Percentiles rank a stretch among this genome's conserved stretches.
phyloP scores from a whole-genome alignment of 2,797 vertebrate genomes.

The Rhadinocentrus ornatus region DNA sequence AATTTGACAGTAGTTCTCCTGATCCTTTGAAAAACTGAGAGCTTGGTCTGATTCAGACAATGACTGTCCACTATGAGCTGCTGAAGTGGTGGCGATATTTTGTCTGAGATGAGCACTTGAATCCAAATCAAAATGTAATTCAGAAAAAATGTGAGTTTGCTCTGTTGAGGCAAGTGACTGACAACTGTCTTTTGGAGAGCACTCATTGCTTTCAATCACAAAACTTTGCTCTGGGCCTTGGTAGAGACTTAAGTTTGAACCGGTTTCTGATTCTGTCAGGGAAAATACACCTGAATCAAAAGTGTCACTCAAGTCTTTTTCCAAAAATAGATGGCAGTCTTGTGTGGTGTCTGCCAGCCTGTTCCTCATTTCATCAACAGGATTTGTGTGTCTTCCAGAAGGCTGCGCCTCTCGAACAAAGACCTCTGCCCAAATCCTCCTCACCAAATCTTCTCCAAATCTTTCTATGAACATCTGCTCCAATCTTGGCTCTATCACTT shows the following conservation, averaged over 20 bases:
- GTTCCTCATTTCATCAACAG: constrained; percentile 30
- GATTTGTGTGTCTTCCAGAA: constrained; percentile 14
- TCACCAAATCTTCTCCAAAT: constrained; percentile 65
- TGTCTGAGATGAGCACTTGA: constrained; percentile 29
- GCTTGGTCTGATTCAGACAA: constrained; percentile 22
- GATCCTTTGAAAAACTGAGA: constrained; percentile 26
- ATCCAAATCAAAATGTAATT: constrained; percentile 27
- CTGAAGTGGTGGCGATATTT: constrained; percentile 14
- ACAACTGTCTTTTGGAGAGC: constrained; percentile 8
- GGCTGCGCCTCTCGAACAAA: constrained; percentile 35
- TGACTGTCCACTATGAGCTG: constrained; percentile 4
- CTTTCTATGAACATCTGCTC: constrained; percentile 49
- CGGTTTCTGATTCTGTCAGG: constrained; percentile 35
- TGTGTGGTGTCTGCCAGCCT: constrained; percentile 5
- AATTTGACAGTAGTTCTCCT: constrained; percentile 44
- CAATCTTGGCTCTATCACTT: constrained; percentile 39
- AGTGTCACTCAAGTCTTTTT: constrained; percentile 42
- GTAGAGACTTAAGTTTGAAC: constrained; percentile 13
- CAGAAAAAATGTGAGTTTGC: constrained; percentile 6
- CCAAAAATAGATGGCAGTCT: constrained; percentile 29
- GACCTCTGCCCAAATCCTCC: constrained; percentile 62
- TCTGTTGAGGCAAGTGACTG: constrained; percentile 4
- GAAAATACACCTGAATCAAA: constrained; percentile 53
- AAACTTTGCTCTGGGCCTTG: constrained; percentile 18
- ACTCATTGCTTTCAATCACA: not conserved